A percentile compares a stretch with the other conserved stretches of the same genome.
phyloP scores from a whole-genome alignment of 2,888 invertebrate genomes.

The Cylindroiulus punctatus region DNA sequence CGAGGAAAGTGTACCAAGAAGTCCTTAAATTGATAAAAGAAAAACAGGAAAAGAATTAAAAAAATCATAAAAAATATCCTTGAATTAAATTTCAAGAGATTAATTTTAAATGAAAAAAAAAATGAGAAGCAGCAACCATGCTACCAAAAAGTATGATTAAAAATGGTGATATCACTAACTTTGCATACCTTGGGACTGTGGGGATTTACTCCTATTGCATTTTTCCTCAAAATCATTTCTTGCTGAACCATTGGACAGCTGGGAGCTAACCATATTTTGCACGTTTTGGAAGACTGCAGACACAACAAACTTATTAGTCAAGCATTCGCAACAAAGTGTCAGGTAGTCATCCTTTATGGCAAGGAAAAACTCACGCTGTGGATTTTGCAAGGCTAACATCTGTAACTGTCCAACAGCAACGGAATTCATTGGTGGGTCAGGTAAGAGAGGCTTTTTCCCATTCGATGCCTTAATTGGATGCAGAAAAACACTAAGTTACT shows the following conservation, averaged over 20 bases:
- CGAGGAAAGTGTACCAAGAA: constrained; percentile 44
- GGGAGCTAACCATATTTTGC: constrained; percentile 51
- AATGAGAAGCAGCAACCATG: neutral
- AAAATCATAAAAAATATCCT: neutral
- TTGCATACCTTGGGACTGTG: constrained; percentile 37
- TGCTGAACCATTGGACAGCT: constrained; percentile 42
- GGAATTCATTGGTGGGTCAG: constrained; percentile 54
- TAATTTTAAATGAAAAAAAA: constrained; percentile 13
- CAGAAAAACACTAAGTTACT: constrained; percentile 2
- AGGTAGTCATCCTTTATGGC: neutral
- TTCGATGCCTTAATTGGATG: constrained; percentile 44
- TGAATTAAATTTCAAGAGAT: too few relatives aligned
- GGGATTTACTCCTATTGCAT: neutral
- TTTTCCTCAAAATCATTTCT: neutral
- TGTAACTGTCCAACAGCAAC: constrained; percentile 51
- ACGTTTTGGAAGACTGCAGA: constrained; percentile 56
- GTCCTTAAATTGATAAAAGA: neutral
- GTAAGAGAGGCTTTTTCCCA: constrained; percentile 56
- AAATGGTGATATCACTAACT: neutral
- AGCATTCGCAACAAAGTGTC: neutral
- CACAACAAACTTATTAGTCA: neutral
- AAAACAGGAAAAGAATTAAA: too few relatives aligned
- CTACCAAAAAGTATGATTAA: neutral
- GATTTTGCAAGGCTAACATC: constrained; percentile 56
- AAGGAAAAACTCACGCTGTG: constrained; percentile 53